phyloP scores from a whole-genome alignment of 2,113 vertebrate species.

The Ursus arctos region DNA sequence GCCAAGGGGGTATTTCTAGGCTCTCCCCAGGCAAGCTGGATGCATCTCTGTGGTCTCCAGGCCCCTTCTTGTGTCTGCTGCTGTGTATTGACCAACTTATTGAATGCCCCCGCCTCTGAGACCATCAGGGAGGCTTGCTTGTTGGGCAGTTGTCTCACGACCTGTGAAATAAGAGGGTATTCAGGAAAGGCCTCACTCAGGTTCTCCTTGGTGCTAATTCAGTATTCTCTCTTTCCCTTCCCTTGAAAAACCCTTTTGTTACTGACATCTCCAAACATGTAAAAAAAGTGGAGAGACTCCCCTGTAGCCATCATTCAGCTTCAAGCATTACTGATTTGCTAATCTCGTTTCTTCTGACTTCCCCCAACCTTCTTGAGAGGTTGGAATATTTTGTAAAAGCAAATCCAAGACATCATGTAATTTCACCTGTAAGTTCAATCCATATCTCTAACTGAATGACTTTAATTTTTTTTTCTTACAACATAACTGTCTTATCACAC shows the following conservation, averaged over 20 bases:
- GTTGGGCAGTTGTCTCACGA: neutral
- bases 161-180: neutral
- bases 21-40: neutral
- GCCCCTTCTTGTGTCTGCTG: accelerated
- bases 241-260: neutral
- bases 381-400: slow-evolving; percentile 21
- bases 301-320: neutral
- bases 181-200: neutral
- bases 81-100: neutral
- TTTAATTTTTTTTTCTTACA: neutral
- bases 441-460: neutral
- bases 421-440: neutral
- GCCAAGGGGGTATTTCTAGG: neutral
- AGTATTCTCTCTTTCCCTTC: neutral
- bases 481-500: neutral
- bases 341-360: neutral
- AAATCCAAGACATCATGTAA: neutral
- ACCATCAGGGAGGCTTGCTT: neutral
- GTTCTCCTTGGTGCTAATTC: neutral
- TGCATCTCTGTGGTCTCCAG: neutral
- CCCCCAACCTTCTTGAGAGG: neutral
- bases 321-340: neutral
- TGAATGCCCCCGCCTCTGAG: neutral
- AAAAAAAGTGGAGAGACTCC: neutral
- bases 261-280: neutral